Conservation (phyloP, 2,888 invertebrate genomes). For the Chelonus formosanus region DNA sequence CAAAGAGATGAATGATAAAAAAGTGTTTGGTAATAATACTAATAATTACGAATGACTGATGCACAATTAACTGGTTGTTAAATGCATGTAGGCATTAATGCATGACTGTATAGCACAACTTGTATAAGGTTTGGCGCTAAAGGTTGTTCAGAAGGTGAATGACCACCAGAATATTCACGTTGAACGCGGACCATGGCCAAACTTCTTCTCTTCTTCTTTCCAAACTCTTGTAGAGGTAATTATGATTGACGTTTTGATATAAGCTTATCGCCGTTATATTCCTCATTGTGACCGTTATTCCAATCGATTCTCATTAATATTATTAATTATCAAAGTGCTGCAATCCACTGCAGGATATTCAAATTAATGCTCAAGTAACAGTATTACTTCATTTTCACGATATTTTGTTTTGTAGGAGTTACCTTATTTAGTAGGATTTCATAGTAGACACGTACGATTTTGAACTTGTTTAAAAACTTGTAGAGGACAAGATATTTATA, state of each 20-base stretch:
- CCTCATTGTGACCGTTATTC: conserved; percentile 1
- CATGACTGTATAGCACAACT: conserved; percentile 14
- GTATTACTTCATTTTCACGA: no score
- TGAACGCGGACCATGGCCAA: conserved; percentile 49
- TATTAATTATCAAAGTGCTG: background rate
- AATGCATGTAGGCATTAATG: conserved; percentile 18
- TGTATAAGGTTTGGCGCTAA: conserved; percentile 56
- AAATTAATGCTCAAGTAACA: no score
- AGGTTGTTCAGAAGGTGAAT: conserved; percentile 57
- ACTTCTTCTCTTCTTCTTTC: conserved; percentile 25
- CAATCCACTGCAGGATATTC: no score
- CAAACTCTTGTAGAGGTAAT: conserved; percentile 5
- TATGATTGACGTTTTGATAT: conserved; percentile 25
- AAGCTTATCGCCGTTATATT: conserved; percentile 11
- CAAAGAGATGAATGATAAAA: no score
- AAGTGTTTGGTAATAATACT: no score
- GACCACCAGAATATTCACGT: conserved; percentile 63
- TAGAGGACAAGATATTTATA: conserved; percentile 25
- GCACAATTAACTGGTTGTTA: conserved; percentile 6
- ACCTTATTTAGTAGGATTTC: no score
- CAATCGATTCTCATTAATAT: conserved; percentile 2
- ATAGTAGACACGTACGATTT: background rate
- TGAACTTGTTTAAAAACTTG: conserved; percentile 11
- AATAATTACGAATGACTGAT: conserved; percentile 3
- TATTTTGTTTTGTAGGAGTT: no score